Evolutionary conservation across 37 sponge, comb jelly and placozoan species (phyloP).

Genomic region (Aplysina aerophoba): DNA sequence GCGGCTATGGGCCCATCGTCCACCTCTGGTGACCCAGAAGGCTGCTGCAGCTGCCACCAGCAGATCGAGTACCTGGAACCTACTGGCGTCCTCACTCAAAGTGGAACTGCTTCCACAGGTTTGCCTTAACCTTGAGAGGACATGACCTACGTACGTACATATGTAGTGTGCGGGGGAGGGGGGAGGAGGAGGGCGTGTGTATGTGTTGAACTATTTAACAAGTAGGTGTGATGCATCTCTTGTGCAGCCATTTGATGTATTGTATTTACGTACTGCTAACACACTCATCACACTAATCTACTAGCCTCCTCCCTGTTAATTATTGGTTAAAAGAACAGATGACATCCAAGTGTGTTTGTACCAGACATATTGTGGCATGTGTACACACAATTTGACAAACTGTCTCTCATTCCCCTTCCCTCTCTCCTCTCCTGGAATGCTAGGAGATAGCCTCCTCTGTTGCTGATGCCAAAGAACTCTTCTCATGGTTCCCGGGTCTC

Average conservation of each 20-base stretch:
- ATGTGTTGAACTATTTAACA: too few species aligned
- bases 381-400: neutral
- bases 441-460: neutral
- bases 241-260: too few species aligned
- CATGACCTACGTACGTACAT: too few species aligned
- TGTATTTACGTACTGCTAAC: too few species aligned
- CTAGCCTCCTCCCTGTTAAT: too few species aligned
- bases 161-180: neutral
- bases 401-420: neutral
- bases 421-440: too few species aligned
- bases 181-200: neutral
- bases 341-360: too few species aligned
- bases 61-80: neutral
- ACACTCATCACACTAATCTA: too few species aligned
- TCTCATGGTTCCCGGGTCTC: slow-evolving; percentile 25
- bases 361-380: too few species aligned
- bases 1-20: neutral
- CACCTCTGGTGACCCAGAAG: slow-evolving; percentile 25
- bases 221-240: too few species aligned
- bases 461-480: slow-evolving; percentile 6
- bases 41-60: neutral
- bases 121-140: too few species aligned
- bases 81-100: neutral
- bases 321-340: too few species aligned
- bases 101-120: neutral